These are phyloP conservation scores for Campylomormyrus tamandua DNA, from an alignment of 2,113 vertebrate genomes.

Conservation along the genomic window DNA sequence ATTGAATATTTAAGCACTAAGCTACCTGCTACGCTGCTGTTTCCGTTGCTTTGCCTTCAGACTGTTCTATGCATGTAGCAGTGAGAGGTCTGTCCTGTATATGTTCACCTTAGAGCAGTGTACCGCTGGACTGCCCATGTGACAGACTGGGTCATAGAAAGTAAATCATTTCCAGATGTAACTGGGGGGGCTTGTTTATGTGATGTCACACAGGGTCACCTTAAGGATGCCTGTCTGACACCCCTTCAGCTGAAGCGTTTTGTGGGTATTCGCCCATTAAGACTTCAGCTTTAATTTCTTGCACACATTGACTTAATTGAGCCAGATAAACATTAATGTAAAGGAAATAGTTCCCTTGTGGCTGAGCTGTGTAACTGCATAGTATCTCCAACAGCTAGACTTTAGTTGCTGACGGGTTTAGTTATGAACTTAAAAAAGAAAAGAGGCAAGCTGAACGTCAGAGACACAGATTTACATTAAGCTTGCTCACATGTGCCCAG, in stretches of 20 bases:
- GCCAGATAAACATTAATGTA: neutral
- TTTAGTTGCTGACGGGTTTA: neutral
- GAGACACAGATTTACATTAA: neutral
- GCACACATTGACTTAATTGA: neutral
- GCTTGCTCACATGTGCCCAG: neutral
- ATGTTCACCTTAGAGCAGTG: neutral
- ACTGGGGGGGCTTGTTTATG: neutral
- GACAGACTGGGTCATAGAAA: neutral
- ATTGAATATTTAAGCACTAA: neutral
- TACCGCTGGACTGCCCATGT: neutral
- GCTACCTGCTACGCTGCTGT: neutral
- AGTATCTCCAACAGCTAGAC: neutral
- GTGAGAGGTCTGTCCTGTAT: neutral
- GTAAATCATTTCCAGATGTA: neutral
- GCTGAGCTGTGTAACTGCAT: neutral
- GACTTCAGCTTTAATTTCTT: neutral
- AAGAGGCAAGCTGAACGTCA: neutral
- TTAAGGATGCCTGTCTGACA: neutral
- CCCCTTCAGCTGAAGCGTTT: neutral
- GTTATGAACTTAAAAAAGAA: neutral
- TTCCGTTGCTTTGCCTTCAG: neutral
- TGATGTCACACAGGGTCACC: neutral
- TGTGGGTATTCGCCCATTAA: neutral
- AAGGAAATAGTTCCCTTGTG: neutral
- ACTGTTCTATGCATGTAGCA: neutral